Evolutionary conservation across 1,140 invertebrate species (phyloP).

Genomic region (Lineus longissimus): DNA sequence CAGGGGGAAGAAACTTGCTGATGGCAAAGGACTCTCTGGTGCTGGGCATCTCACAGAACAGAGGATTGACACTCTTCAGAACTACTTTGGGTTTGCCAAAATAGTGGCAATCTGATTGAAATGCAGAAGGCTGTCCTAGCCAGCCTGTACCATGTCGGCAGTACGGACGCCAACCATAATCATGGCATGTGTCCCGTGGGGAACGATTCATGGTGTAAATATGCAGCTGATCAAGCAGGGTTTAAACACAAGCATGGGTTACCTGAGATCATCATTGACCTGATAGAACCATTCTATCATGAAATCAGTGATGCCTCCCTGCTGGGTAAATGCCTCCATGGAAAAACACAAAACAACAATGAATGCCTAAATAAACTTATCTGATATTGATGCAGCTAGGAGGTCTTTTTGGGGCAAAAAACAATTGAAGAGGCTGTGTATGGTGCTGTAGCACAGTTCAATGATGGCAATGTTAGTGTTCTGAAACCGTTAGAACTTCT

Average conservation of each 20-base stretch:
- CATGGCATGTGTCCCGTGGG: neutral
- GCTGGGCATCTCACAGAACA: neutral
- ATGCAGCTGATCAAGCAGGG: neutral
- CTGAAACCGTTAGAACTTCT: neutral
- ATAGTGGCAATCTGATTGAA: neutral
- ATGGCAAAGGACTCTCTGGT: neutral
- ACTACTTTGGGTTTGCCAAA: constrained; percentile 10
- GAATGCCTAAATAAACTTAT: constrained; percentile 5
- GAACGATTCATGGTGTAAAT: neutral
- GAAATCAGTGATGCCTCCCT: neutral
- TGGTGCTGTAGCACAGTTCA: neutral
- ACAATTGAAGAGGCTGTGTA: neutral
- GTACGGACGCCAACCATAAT: constrained; percentile 3
- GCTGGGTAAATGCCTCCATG: constrained; percentile 5
- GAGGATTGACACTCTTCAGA: constrained; percentile 9
- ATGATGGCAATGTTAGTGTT: neutral
- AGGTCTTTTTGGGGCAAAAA: neutral
- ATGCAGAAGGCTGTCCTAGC: constrained; percentile 6
- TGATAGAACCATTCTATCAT: constrained; percentile 5
- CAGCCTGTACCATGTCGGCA: constrained; percentile 4
- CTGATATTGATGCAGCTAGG: constrained; percentile 2
- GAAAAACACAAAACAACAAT: constrained; percentile 9
- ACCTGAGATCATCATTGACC: neutral
- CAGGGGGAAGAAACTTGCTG: neutral
- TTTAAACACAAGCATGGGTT: constrained; percentile 1